These are phyloP conservation scores for Pemphigus obesinymphae DNA, from an alignment of 1,140 invertebrate species.

Conservation along the genomic window DNA sequence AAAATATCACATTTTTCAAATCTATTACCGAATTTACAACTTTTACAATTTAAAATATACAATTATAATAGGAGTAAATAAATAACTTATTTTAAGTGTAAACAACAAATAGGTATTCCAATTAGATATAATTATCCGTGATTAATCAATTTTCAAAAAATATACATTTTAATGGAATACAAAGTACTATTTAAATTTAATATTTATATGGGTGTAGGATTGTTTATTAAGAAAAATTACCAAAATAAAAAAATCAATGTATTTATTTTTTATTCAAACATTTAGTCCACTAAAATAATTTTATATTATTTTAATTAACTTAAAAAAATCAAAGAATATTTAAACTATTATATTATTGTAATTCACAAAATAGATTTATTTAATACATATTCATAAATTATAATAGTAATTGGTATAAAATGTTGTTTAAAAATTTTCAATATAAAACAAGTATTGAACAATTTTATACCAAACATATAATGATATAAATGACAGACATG, in stretches of 20 bases:
- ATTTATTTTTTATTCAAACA: background rate
- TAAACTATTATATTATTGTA: background rate
- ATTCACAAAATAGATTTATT: slow-evolving; percentile 8
- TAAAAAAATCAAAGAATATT: background rate
- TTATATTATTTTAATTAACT: background rate
- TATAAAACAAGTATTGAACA: background rate
- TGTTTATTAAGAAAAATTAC: background rate
- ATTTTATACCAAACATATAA: background rate
- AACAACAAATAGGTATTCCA: background rate
- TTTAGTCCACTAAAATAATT: background rate
- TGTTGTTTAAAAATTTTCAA: background rate
- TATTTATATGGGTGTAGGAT: no score
- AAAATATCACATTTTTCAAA: slow-evolving; percentile 15
- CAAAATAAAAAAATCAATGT: background rate
- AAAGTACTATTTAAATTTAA: background rate
- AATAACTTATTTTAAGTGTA: background rate
- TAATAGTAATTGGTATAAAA: background rate
- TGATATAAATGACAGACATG: background rate
- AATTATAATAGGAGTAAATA: no score
- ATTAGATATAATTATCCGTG: no score
- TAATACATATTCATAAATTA: slow-evolving; percentile 2
- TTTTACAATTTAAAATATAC: background rate
- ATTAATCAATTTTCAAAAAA: background rate
- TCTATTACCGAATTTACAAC: background rate
- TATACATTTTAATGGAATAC: background rate